phyloP scores from a whole-genome alignment of 1,140 invertebrate species.

The Papilio polyxenes region DNA sequence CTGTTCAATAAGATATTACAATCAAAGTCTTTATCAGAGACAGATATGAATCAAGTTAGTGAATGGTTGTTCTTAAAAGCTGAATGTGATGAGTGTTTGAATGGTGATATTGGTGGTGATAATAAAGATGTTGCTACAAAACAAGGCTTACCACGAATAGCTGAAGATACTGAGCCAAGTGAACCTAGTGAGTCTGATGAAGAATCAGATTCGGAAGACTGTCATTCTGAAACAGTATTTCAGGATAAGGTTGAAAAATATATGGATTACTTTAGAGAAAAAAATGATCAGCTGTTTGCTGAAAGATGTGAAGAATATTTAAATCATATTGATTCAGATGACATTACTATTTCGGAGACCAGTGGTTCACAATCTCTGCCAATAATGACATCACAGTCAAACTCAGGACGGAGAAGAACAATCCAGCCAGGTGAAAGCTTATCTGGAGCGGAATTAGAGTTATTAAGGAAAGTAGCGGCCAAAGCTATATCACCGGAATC shows the following conservation, averaged over 20 bases:
- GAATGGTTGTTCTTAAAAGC: slow-evolving; percentile 92
- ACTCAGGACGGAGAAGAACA: slow-evolving; percentile 79
- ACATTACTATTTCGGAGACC: slow-evolving; percentile 76
- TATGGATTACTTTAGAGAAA: slow-evolving; percentile 86
- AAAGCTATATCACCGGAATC: slow-evolving; percentile 80
- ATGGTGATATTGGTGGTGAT: slow-evolving; percentile 81
- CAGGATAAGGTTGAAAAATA: slow-evolving; percentile 85
- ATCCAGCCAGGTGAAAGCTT: slow-evolving; percentile 82
- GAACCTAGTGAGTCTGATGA: slow-evolving; percentile 82
- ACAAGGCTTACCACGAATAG: slow-evolving; percentile 77
- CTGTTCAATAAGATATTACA: slow-evolving; percentile 86
- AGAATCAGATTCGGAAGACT: slow-evolving; percentile 83
- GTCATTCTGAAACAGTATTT: slow-evolving; percentile 83
- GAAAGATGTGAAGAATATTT: slow-evolving; percentile 82
- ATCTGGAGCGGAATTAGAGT: slow-evolving; percentile 80
- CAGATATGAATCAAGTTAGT: slow-evolving; percentile 89
- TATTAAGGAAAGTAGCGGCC: slow-evolving; percentile 81
- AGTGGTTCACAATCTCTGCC: slow-evolving; percentile 76
- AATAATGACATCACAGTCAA: slow-evolving; percentile 75
- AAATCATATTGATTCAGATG: slow-evolving; percentile 78
- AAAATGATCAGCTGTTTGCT: slow-evolving; percentile 85
- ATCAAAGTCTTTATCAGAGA: slow-evolving; percentile 83
- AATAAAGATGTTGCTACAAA: slow-evolving; percentile 79
- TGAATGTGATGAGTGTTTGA: slow-evolving; percentile 91
- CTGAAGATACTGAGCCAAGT: slow-evolving; percentile 80